phyloP scores from a whole-genome alignment of 1,140 invertebrate species.

The Scaptomyza hsui region DNA sequence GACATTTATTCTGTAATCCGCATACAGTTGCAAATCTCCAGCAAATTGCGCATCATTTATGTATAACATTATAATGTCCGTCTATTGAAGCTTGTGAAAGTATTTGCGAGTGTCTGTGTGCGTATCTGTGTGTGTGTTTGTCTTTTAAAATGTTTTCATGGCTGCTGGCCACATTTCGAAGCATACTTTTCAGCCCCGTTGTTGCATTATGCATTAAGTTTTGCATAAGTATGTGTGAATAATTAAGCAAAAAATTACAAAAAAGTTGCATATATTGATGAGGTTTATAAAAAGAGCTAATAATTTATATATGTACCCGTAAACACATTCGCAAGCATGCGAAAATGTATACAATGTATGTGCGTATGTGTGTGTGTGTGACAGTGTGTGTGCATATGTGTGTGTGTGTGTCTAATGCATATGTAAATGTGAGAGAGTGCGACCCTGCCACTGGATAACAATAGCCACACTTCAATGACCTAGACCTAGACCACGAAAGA shows the following conservation, averaged over 20 bases:
- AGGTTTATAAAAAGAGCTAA: neutral
- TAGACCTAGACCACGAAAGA: conserved; percentile 33
- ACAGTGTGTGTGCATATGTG: neutral
- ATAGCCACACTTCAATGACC: conserved; percentile 25
- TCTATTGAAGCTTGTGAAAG: conserved; percentile 5
- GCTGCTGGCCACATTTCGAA: conserved; percentile 28
- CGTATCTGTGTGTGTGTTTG: neutral
- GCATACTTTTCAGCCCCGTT: conserved; percentile 38
- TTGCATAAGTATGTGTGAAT: neutral
- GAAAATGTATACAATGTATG: conserved; percentile 2
- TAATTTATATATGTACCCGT: neutral
- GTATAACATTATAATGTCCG: conserved; percentile 55
- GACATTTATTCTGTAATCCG: conserved; percentile 19
- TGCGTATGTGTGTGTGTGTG: conserved; percentile 4
- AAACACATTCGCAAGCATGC: conserved; percentile 1
- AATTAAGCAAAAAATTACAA: neutral
- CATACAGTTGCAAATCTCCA: conserved; percentile 24
- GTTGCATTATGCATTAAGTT: conserved; percentile 7
- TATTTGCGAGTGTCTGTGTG: neutral
- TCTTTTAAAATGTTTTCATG: conserved; percentile 4
- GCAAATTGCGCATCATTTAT: conserved; percentile 65
- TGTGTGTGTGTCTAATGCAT: conserved; percentile 10
- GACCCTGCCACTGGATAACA: conserved; percentile 26
- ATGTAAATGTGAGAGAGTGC: conserved; percentile 17
- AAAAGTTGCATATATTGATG: neutral